Base-by-base conservation (phyloP, 2,888 invertebrate genomes). In the Caenorhabditis sp. region DNA sequence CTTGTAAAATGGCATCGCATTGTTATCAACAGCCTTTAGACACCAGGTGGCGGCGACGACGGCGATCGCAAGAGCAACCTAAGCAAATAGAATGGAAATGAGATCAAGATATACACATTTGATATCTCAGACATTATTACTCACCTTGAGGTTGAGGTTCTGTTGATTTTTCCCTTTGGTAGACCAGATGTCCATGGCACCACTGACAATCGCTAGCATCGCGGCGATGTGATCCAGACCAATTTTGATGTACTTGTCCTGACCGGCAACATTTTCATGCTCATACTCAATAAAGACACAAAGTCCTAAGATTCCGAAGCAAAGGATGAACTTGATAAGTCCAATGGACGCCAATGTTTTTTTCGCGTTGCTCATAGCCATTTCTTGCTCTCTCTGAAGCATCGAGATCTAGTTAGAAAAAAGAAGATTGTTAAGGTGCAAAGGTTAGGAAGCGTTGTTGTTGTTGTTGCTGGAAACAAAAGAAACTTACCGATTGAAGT, bases 221-320 rank as follows among this genome's bases (percentile, higher is more conserved):
- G 88, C 89, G 9, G 90, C 79, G 44, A 91, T 84, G 76, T 91
- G 90, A 26, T 92, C 91, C 65, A 90, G 72, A 1, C 88, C 90
- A 51, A 91, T 90, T 77, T 90, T 88, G 74, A 91, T 89, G 86
- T 89, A 91, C 44, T 87, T 88, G 37, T 90, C 88, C 11, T 81
- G 74, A 15, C 87, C 86, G 24, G 87, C 74, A 50, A 91, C 87
- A 64, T 83, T 83, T 53, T 90, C 89, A 67, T 91, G 89, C 56
- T 89, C 87, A 68, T 90, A 91, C 70, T 91, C 91, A 20, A 90
- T 83, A 67, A 91, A 92, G 28, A 88, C 89, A 35, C 90, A 89
- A 13, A 92, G 71, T 11, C 88, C 90, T 6, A 91, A 80, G 2
- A 88, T 82, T 24, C 88, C 86, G 13, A 92, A 68, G 9, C 85